Evolutionary conservation across 2,888 invertebrate species (phyloP).

Genomic region (Hecatera dysodea): DNA sequence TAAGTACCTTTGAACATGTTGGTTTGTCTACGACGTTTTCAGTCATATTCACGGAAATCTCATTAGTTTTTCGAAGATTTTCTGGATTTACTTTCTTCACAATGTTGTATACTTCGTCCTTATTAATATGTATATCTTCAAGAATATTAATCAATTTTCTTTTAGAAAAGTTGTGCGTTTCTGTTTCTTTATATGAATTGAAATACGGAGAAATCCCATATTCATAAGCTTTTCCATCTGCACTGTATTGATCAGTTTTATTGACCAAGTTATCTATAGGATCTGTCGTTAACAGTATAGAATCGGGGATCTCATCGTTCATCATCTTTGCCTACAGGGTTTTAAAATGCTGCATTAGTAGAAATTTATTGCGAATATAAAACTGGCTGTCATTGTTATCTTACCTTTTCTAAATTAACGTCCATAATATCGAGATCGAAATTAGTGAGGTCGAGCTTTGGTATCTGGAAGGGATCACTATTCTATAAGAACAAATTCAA

Average conservation of each 20-base stretch:
- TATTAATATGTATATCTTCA: conserved; percentile 79
- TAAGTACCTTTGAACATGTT: conserved; percentile 20
- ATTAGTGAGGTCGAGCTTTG: conserved; percentile 75
- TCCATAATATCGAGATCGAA: conserved; percentile 77
- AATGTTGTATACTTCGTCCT: conserved; percentile 74
- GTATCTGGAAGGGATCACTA: conserved; percentile 74
- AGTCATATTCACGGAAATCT: conserved; percentile 67
- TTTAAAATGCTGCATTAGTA: conserved; percentile 11
- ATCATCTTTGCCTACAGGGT: conserved; percentile 72
- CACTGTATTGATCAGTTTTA: conserved; percentile 42
- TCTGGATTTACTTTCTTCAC: conserved; percentile 76
- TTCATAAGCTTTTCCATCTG: conserved; percentile 61
- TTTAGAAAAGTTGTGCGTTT: conserved; percentile 74
- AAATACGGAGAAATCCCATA: conserved; percentile 73
- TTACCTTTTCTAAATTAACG: conserved; percentile 80
- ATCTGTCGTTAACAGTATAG: conserved; percentile 54
- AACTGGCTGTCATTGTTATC: neutral
- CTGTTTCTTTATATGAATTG: conserved; percentile 62
- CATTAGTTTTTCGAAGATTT: conserved; percentile 72
- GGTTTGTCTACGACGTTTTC: conserved; percentile 16
- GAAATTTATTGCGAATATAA: neutral
- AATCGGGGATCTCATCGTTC: conserved; percentile 67
- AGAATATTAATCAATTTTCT: conserved; percentile 84
- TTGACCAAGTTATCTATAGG: conserved; percentile 53
- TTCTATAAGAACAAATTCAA: neutral